A percentile compares a stretch with the other conserved stretches of the same genome.
These are phyloP conservation scores for Abrostola triplasia DNA, from an alignment of 2,888 invertebrate genomes.

Conservation along the genomic window DNA sequence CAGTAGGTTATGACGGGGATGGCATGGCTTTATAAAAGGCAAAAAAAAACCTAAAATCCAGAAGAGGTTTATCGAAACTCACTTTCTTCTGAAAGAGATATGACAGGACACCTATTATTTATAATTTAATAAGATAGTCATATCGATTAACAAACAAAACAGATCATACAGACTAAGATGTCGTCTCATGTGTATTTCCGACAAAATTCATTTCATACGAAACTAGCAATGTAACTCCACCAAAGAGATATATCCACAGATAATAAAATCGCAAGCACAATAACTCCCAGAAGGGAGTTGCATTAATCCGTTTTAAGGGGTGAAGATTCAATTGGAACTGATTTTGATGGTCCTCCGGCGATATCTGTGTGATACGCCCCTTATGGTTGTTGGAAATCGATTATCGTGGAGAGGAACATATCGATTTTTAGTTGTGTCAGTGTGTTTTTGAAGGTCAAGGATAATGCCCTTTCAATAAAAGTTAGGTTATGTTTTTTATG, in stretches of 20 bases:
- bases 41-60: too few relatives aligned
- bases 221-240: conserved; percentile 52
- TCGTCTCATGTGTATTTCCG: too few relatives aligned
- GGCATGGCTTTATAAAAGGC: too few relatives aligned
- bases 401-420: conserved; percentile 52
- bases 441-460: conserved; percentile 31
- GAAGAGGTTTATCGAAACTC: too few relatives aligned
- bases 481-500: too few relatives aligned
- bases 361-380: conserved; percentile 63
- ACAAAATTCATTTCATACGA: background rate
- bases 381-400: conserved; percentile 59
- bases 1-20: too few relatives aligned
- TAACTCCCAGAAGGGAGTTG: conserved; percentile 58
- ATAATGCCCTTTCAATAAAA: background rate
- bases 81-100: too few relatives aligned
- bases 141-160: too few relatives aligned
- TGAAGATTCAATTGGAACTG: conserved; percentile 75
- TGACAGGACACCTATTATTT: too few relatives aligned
- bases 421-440: conserved; percentile 37
- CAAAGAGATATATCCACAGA: conserved; percentile 15
- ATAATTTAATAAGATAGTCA: too few relatives aligned
- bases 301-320: conserved; percentile 72
- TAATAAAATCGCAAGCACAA: conserved; percentile 35
- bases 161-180: too few relatives aligned
- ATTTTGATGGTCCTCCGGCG: conserved; percentile 71